Conservation (phyloP, 2,888 invertebrate species). For the Pterostichus madidus region DNA sequence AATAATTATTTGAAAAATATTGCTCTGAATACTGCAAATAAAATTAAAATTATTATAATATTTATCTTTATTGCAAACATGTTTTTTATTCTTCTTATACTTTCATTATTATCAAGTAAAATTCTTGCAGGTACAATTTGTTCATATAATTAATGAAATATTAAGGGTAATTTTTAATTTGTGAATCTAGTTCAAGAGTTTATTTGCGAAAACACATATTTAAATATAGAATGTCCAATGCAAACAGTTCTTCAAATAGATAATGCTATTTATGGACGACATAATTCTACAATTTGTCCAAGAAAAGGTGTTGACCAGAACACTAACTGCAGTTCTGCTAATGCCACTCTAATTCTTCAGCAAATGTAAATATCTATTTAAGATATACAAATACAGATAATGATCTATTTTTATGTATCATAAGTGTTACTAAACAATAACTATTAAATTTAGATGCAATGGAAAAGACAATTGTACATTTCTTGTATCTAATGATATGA, state of each 20-base stretch:
- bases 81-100: too few relatives aligned
- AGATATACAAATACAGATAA: background rate
- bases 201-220: background rate
- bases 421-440: background rate
- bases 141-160: too few relatives aligned
- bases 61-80: too few relatives aligned
- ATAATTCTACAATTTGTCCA: background rate
- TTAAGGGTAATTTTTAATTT: too few relatives aligned
- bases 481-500: background rate
- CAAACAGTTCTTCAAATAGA: background rate
- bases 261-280: constrained; percentile 39
- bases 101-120: too few relatives aligned
- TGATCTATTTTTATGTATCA: background rate
- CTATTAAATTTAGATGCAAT: constrained; percentile 10
- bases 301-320: background rate
- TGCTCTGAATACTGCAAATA: too few relatives aligned
- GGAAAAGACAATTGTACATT: constrained; percentile 13
- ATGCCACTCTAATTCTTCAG: constrained; percentile 1
- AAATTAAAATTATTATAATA: too few relatives aligned
- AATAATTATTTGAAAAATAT: too few relatives aligned
- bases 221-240: constrained; percentile 14
- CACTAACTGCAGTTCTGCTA: constrained; percentile 16
- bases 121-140: too few relatives aligned
- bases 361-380: background rate
- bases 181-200: background rate